Base-by-base conservation (phyloP, 2,797 vertebrate species). In the Furcifer pardalis region DNA sequence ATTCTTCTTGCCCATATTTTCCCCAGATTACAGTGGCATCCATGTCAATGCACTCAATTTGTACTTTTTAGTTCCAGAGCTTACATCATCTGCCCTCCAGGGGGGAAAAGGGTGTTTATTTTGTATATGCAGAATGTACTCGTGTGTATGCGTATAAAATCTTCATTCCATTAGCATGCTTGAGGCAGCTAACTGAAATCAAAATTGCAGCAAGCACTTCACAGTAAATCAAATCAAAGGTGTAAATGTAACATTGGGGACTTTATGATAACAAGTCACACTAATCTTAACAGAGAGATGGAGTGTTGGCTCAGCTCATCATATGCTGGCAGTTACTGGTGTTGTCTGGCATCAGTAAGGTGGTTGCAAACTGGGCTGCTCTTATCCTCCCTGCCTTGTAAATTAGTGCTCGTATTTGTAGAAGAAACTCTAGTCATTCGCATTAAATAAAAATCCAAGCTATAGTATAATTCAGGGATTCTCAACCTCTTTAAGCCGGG, bases 151-250 rank as follows among this genome's bases (percentile, higher is more conserved):
- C n/a, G 46, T 7, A 49, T 49, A 49, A 49, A 49, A 4, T 71
- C 69, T 63, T 62, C 42, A 40, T 72, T 63, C 76, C 59, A 79
- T 84, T 79, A 79, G 59, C 69, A 84, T 63, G 42, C 76, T 40
- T 21, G 60, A 49, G 49, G 77, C 68, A 79, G 32, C 13, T 21
- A 49, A 63, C 32, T 71, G 66, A 46, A 71, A 79, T 79, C 56
- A 63, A 42, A 40, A n/a, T 49, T 46, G 68, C 56, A 73, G 59
- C 63, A 79, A 71, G 65, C 42, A 49, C 66, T 84, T 79, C 17
- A 60, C 9, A 63, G 23, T 40, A 79, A 73, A 84, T 49, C 66
- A 63, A 52, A 79, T 73, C 56, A 65, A 63, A 73, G 30, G 7
- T 59, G 71, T 65, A 40, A 79, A 17, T 46, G 42, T 35, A 77